Evolutionary conservation across 1,140 invertebrate species (phyloP), one percentile per base, ranked within the genome.

Genomic region (Panonychus citri): DNA sequence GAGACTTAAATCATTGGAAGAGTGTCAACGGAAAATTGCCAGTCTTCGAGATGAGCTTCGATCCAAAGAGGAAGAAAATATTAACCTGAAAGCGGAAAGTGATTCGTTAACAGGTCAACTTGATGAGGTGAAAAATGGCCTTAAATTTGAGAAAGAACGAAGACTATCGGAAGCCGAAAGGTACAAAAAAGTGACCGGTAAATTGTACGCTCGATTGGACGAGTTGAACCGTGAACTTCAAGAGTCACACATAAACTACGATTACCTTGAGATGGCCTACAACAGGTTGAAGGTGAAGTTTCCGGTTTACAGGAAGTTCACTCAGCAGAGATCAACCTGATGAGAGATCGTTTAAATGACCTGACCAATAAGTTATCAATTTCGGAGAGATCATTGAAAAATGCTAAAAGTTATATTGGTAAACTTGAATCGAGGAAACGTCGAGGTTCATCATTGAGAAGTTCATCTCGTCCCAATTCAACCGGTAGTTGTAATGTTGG

Each of bases 301-400:
- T 77, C 79, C 58, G 66, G 78, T 4, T 68, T 76, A 43, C 78
- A 79, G 60, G 75, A 80, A 59, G 77, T 80, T 56, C 78, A 82
- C 62, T 74, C 79, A 55, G 77, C 80, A 0, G 81, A 86, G 66
- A 74, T 81, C 24, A 76, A 78, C 49, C 68, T 87, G 56, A 83
- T 87, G 81, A 82, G 80, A 1, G 79, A 78, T n/a, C 74, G 83
- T 27, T 80, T 88, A 42, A 78, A 86, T 64, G 84, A 89, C 67
- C 67, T 88, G 37, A 87, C 85, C 0, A 75, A 76, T 34, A 89
- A 88, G 67, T 71, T 87, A 25, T 78, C 75, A 3, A 74, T 75
- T 1, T 81, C 82, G n/a, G 85, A 89, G 64, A 83, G 84, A 62
- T 82, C 85, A 67, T 78, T 84, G 12, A 71, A 83, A 54, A 77